Conservation (phyloP, 1,140 invertebrate species). For the Gyrodactylus bullatarudis region DNA sequence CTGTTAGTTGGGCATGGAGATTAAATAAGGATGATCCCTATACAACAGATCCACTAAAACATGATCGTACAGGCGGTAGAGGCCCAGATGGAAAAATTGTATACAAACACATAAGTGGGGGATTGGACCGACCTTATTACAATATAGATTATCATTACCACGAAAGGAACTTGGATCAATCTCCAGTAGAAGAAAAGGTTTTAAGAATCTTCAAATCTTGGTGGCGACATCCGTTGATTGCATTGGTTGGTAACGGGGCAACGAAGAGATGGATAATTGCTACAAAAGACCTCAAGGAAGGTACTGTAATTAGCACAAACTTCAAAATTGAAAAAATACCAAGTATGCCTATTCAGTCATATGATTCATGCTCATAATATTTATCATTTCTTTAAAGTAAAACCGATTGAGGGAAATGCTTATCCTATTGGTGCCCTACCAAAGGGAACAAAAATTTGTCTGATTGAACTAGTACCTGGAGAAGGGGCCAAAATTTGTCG, state of each 20-base stretch:
- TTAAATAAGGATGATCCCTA: not conserved
- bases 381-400: not conserved
- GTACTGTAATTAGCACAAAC: not conserved
- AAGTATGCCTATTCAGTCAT: not conserved
- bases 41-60: not conserved
- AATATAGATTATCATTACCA: not conserved
- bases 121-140: not conserved
- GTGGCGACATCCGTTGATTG: not conserved
- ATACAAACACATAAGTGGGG: not conserved
- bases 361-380: not conserved
- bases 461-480: not conserved
- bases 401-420: not conserved
- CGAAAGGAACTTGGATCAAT: not conserved
- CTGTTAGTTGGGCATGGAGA: not conserved
- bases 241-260: not conserved
- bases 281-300: not conserved
- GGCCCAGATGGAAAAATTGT: not conserved
- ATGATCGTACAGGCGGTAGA: not conserved
- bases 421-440: not conserved
- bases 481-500: not conserved
- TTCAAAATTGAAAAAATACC: not conserved
- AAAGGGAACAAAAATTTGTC: not conserved
- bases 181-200: not conserved
- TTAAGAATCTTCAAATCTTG: not conserved
- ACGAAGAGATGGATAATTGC: conserved; percentile 5